These are phyloP conservation scores for Pangasius larnaudii DNA, from an alignment of 2,797 vertebrate species.

Conservation along the genomic window DNA sequence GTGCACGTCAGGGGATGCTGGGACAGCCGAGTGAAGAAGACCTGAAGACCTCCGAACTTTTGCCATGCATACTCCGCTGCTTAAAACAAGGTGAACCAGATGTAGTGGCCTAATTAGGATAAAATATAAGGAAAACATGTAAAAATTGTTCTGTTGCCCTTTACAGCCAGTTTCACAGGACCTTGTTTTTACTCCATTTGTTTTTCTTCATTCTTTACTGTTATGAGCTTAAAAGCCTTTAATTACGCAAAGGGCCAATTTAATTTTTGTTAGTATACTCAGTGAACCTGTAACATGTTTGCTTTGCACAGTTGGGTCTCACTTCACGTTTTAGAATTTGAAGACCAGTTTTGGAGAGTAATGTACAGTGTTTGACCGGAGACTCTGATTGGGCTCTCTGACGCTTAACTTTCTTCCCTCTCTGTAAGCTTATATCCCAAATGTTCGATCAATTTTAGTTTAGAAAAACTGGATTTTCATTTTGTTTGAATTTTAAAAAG, in stretches of 20 bases:
- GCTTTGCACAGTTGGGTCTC: constrained; percentile 70
- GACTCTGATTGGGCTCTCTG: constrained; percentile 43
- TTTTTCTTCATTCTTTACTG: constrained; percentile 56
- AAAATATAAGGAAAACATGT: constrained; percentile 78
- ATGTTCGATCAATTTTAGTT: constrained; percentile 68
- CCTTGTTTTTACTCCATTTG: constrained; percentile 65
- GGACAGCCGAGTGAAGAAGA: constrained; percentile 84
- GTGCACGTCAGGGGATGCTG: constrained; percentile 86
- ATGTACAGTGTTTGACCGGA: constrained; percentile 58
- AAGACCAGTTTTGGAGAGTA: constrained; percentile 46
- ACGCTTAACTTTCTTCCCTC: constrained; percentile 59
- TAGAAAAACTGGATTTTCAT: constrained; percentile 68
- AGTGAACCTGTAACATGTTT: constrained; percentile 74
- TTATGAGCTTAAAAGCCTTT: constrained; percentile 64
- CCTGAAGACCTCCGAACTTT: constrained; percentile 82
- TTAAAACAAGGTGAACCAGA: constrained; percentile 99
- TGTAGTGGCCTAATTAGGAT: constrained; percentile 93
- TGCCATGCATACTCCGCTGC: constrained; percentile 87
- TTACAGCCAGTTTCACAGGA: constrained; percentile 56
- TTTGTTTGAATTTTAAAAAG: constrained; percentile 77
- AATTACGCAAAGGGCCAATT: constrained; percentile 64
- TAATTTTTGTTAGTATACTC: constrained; percentile 71
- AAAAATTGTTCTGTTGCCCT: constrained; percentile 62
- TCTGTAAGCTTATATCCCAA: constrained; percentile 73
- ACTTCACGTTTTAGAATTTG: constrained; percentile 60